Evolutionary conservation across 2,113 vertebrate genomes (phyloP).

Genomic region (Colinus virginianus): DNA sequence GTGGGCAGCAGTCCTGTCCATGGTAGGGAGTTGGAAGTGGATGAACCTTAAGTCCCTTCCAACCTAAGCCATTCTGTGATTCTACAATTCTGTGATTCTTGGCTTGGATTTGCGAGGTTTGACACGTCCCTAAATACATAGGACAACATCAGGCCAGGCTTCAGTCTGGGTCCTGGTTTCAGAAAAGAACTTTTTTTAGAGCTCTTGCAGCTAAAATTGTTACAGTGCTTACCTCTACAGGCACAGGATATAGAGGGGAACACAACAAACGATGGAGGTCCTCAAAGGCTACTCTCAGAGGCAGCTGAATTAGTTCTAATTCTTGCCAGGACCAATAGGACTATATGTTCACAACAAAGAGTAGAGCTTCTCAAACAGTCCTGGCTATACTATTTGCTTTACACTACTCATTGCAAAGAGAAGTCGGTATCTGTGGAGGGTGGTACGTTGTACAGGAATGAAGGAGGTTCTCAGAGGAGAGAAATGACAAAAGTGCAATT

Average conservation of each 20-base stretch:
- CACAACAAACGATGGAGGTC: background rate
- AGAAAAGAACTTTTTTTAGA: background rate
- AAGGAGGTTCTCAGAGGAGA: background rate
- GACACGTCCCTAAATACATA: background rate
- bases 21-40: background rate
- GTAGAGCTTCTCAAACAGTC: background rate
- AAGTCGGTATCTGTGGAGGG: background rate
- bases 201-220: background rate
- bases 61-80: background rate
- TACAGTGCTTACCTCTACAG: background rate
- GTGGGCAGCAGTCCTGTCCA: background rate
- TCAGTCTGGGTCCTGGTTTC: background rate
- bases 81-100: background rate
- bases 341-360: background rate
- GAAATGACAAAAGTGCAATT: background rate
- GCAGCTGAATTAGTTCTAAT: background rate
- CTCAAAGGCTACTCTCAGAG: background rate
- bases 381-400: background rate
- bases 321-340: background rate
- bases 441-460: background rate
- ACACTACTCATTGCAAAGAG: background rate
- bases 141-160: background rate
- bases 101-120: background rate
- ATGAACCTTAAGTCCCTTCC: background rate
- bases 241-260: background rate